Base-by-base conservation (phyloP, 2,113 vertebrate genomes). In the Dasyprocta punctata region DNA sequence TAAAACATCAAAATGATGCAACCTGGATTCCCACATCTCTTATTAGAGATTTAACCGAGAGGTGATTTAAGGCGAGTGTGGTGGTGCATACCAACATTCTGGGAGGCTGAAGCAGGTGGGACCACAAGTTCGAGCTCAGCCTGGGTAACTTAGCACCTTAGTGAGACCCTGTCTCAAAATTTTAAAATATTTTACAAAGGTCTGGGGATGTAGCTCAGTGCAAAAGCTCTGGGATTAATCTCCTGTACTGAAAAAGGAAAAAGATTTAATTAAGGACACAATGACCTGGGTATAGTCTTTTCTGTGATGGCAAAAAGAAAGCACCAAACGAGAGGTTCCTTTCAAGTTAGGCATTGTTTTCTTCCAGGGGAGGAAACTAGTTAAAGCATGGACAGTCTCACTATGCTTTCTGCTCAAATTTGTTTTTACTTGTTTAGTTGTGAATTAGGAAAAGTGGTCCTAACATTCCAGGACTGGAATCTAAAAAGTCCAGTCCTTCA, bases 391-490 rank as follows among this genome's bases (percentile, higher is more conserved):
- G 56, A 75, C 30, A 85, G 33, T 67, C 26, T 36, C 30, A 84
- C 33, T 16, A 85, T 75, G 58, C 54, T 92, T 83, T 92, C 65
- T 93, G 86, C 61, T 56, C 94, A 83, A 90, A 88, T 78, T 81
- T 77, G 9, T 94, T 94, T 97, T 44, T 1, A 94, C 26, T 38
- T 82, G 28, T 85, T 96, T 88, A 61, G 49, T 87, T 95, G 56
- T 96, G 38, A 92, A 49, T 92, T 96, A 58, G 38, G 75, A 95
- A 87, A 97, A 92, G 20, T 20, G 20, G n/a, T 71, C n/a, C 56
- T 20, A 56, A 63, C 28, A 85, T 89, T 97, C 92, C 17, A 73
- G 47, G 61, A 94, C 58, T 81, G 65, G 67, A 89, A 30, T 89
- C 20, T 78, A 86, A 77, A 90, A 90, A 95, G 17, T 41, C 17